Conservation (phyloP, 2,888 invertebrate species). For the Rhopalosiphum nymphaeae region DNA sequence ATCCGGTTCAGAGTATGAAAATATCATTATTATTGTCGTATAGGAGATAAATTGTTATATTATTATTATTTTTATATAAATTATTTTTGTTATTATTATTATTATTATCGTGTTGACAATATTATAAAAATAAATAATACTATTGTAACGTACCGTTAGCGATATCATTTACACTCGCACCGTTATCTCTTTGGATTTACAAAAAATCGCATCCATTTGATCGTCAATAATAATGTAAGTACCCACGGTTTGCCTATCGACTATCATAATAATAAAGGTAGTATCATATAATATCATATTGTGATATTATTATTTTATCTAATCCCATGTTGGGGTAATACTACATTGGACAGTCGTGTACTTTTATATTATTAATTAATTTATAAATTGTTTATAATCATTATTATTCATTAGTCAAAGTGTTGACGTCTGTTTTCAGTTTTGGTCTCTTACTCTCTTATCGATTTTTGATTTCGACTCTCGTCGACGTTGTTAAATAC, state of each 20-base stretch:
- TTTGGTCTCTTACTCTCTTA: not conserved
- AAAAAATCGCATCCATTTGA: not conserved
- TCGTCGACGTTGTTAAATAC: not conserved
- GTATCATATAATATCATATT: not conserved
- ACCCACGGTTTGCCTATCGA: not conserved
- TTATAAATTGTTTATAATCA: not conserved
- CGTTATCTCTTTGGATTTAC: slow-evolving; percentile 44
- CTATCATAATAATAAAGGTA: not conserved
- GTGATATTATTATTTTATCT: not conserved
- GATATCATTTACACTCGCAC: not conserved
- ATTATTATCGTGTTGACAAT: not conserved
- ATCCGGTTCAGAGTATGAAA: not conserved
- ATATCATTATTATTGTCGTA: not conserved
- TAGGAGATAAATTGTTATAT: too few species aligned
- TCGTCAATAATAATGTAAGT: not conserved
- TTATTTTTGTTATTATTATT: not conserved
- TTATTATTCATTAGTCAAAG: not conserved
- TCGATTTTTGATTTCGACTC: not conserved
- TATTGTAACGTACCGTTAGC: not conserved
- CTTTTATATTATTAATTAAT: not conserved
- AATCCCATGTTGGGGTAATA: not conserved
- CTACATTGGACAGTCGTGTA: not conserved
- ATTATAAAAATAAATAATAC: not conserved
- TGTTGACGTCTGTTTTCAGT: not conserved
- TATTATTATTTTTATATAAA: not conserved